Conservation (phyloP, 2,888 invertebrate species). For the Iphiclides podalirius region DNA sequence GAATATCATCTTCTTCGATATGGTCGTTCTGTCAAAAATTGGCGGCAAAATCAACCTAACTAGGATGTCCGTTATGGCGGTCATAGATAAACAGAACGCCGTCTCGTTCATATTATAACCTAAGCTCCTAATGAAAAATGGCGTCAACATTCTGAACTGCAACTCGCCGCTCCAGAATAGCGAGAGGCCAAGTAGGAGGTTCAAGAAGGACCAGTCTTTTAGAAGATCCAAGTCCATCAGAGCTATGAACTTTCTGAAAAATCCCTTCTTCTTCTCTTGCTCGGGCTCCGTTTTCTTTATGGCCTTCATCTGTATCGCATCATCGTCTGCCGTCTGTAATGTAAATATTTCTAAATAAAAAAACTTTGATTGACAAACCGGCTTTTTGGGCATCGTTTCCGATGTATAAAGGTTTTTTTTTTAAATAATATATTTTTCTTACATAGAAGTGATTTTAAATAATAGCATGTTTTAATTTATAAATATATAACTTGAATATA, state of each 20-base stretch:
- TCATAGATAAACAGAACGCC: conserved; percentile 87
- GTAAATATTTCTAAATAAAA: not conserved
- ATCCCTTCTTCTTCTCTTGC: conserved; percentile 57
- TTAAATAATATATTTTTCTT: too few relatives aligned
- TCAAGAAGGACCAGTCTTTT: conserved; percentile 86
- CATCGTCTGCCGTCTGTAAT: conserved; percentile 71
- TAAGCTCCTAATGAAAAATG: conserved; percentile 83
- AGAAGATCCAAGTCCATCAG: conserved; percentile 86
- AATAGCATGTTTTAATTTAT: too few relatives aligned
- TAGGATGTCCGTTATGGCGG: conserved; percentile 86
- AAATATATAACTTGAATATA: too few relatives aligned
- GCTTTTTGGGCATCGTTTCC: too few relatives aligned
- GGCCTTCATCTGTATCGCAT: conserved; percentile 70
- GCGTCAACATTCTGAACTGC: conserved; percentile 87
- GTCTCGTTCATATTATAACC: conserved; percentile 84
- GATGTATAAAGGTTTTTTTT: too few relatives aligned
- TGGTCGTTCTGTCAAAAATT: conserved; percentile 84
- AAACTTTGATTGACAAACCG: too few relatives aligned
- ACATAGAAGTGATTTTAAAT: too few relatives aligned
- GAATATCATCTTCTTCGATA: conserved; percentile 86
- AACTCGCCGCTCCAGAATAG: conserved; percentile 87
- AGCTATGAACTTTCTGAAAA: conserved; percentile 78
- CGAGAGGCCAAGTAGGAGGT: conserved; percentile 85
- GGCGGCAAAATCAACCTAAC: conserved; percentile 87
- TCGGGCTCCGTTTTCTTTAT: conserved; percentile 59